Evolutionary conservation across 2,113 vertebrate species (phyloP).

Genomic region (Phaethornis superciliosus): DNA sequence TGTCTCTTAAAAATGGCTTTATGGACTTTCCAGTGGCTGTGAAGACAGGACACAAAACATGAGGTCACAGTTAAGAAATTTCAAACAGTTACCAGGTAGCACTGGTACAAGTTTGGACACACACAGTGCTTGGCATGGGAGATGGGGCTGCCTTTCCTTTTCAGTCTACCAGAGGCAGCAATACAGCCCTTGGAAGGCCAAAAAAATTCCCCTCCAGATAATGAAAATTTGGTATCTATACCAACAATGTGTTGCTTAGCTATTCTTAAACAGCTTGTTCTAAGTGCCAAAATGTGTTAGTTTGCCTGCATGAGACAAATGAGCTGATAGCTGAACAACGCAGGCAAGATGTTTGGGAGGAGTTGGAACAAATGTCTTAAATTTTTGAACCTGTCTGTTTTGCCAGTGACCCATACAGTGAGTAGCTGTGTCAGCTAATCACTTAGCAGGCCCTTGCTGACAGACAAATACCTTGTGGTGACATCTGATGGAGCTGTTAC

Average conservation of each 20-base stretch:
- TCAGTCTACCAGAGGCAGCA: neutral
- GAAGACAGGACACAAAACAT: neutral
- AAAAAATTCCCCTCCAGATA: neutral
- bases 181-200: neutral
- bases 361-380: slow-evolving; percentile 66
- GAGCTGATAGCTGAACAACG: slow-evolving; percentile 53
- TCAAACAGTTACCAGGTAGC: neutral
- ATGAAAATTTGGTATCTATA: neutral
- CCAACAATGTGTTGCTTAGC: neutral
- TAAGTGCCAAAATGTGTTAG: slow-evolving; percentile 23
- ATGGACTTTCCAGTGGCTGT: neutral
- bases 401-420: slow-evolving; percentile 74
- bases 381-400: slow-evolving; percentile 77
- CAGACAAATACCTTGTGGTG: slow-evolving; percentile 68
- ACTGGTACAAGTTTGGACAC: neutral
- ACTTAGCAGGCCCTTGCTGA: slow-evolving; percentile 63
- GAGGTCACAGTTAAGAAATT: neutral
- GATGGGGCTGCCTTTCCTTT: neutral
- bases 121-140: neutral
- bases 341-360: slow-evolving; percentile 61
- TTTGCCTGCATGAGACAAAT: slow-evolving; percentile 24
- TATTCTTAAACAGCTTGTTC: slow-evolving; percentile 37
- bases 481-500: slow-evolving; percentile 39
- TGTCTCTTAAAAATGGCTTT: neutral
- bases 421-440: slow-evolving; percentile 73